These are phyloP conservation scores for Lutjanus argentimaculatus DNA, from an alignment of 2,797 vertebrate species.

Conservation along the genomic window DNA sequence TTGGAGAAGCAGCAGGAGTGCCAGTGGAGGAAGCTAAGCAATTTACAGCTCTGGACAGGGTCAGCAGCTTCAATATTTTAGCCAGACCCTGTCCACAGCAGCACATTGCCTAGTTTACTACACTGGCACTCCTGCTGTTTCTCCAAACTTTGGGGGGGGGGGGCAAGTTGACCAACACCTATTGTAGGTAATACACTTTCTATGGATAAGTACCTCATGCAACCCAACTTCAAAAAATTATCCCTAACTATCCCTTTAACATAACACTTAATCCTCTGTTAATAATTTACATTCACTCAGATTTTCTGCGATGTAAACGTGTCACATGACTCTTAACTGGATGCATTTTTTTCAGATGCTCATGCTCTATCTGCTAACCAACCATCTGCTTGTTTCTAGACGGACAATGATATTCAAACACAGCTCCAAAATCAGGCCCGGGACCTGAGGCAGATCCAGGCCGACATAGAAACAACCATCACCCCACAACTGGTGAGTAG, in stretches of 20 bases:
- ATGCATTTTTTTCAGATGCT: not conserved
- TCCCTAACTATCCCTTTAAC: not conserved
- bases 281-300: not conserved
- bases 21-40: no score
- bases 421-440: conserved; percentile 61
- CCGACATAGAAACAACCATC: conserved; percentile 69
- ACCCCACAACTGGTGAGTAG: conserved; percentile 77
- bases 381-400: conserved; percentile 55
- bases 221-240: no score
- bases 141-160: no score
- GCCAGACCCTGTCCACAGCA: no score
- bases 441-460: conserved; percentile 77
- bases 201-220: no score
- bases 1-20: no score
- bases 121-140: no score
- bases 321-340: not conserved
- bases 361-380: not conserved
- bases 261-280: not conserved
- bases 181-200: no score
- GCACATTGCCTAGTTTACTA: no score
- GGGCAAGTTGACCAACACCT: no score
- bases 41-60: no score
- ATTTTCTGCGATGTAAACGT: not conserved
- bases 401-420: fast-evolving
- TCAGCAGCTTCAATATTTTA: no score